Base-by-base conservation (phyloP, 2,888 invertebrate genomes). In the Lasius platythorax region DNA sequence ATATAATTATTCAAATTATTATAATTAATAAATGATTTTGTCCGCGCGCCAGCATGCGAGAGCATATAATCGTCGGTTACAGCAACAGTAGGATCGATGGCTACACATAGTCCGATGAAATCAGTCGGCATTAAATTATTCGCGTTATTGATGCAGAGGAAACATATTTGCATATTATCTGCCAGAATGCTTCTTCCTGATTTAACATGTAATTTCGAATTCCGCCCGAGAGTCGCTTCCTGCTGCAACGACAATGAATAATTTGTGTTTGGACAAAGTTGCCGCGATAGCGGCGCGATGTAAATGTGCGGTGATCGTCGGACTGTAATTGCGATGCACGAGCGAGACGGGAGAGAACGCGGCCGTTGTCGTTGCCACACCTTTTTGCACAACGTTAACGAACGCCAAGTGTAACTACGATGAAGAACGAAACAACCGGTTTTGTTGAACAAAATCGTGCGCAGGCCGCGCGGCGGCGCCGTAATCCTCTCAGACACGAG, bases 191-290 rank as follows among this genome's bases (percentile, higher is more conserved):
- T 73, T 61, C 61, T 81, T 81, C 79, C 82, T 82, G 82, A 84
- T 84, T 82, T 82, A 84, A 84, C 82, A 82, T 82, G 72, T 82
- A 84, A 82, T 84, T 82, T 82, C 64, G 82, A 84, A 84, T 72
- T 84, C 64, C 50, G 28, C 30, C 61, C 58, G 79, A 46, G 79
- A 82, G 56, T 82, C 64, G 72, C 70, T 82, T 43, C 82, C 70
- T 72, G 72, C 82, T 82, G 63, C 83, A 70, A 53, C 61, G 83
- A 84, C 83, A 84, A 84, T 84, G 83, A 84, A 72, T 84, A 82
- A 84, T 84, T 82, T 64, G 82, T 70, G 82, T 84, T 82, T 72
- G 70, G 64, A 82, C 63, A 64, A 82, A 72, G 82, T 84, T 84
- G 70, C 33, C 63, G 82, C 82, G 82, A 82, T 75, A 82, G 82